Evolutionary conservation across 2,113 vertebrate species (phyloP), one percentile per base, ranked within the genome.

Genomic region (Strix uralensis): DNA sequence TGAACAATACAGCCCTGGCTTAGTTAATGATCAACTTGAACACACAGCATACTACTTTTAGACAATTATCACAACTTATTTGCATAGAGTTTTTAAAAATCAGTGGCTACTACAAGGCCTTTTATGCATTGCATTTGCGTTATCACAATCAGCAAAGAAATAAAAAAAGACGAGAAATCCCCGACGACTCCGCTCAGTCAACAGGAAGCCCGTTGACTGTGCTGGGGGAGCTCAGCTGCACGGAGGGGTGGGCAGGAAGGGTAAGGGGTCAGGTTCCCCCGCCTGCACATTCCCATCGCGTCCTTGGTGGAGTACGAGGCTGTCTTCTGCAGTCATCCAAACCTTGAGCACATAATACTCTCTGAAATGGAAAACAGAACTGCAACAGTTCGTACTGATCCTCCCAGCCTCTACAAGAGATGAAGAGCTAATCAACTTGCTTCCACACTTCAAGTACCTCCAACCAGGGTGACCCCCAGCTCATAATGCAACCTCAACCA

Each of bases 21-120:
- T 36, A 51, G 94, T 97, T 97, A 97, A 97, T 96, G 89, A 96
- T 97, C 93, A 94, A 51, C 94, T 70, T 6, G 44, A 44, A 74
- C 71, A 62, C 40, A 59, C 36, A 75, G 66, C 46, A 58, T 9
- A 55, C 58, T 36, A 11, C 81, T 92, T 52, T 57, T 85, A 75
- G 26, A 32, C 81, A 62, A 74, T 51, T 58, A 67, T 52, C 47
- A 25, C 52, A 59, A 55, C 66, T 59, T 44, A 79, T 95, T n/a
- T 91, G 84, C 92, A 62, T 12, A 17, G 42, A 58, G 58, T 8
- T 94, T 84, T 61, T 81, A 81, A 59, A 23, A 38, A 91, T 25
- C 52, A 36, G 42, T n/a, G 46, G 61, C 77, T 38, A 38, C 29
- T 30, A 63, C 71, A 57, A 81, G 52, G 54, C 54, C 49, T 75